A percentile compares a stretch with the other conserved stretches of the same genome.
Evolutionary conservation across 2,113 vertebrate genomes (phyloP).

Genomic region (Paratilapia polleni): DNA sequence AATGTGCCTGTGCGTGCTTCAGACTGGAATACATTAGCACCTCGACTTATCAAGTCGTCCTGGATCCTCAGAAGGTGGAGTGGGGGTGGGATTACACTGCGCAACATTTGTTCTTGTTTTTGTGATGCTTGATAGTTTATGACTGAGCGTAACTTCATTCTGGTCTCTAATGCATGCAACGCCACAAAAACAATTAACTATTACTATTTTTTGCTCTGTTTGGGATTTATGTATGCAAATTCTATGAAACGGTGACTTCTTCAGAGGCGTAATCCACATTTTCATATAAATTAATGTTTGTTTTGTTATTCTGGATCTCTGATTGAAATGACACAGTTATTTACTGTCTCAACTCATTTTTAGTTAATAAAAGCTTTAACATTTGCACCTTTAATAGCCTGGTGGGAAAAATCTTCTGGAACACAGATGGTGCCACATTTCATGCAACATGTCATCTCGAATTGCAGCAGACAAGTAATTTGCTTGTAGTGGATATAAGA

Average conservation of each 20-base stretch:
- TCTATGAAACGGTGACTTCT: neutral
- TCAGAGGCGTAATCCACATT: neutral
- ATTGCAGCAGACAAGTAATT: conserved; percentile 25
- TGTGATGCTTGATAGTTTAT: conserved; percentile 8
- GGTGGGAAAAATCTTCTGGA: neutral
- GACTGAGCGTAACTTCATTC: neutral
- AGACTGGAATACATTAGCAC: conserved; percentile 69
- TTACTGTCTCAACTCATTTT: neutral
- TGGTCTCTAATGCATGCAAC: neutral
- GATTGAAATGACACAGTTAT: neutral
- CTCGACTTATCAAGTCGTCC: conserved; percentile 53
- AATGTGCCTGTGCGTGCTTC: conserved; percentile 48
- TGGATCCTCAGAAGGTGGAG: conserved; percentile 33
- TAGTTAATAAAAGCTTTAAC: neutral
- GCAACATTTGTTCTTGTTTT: conserved; percentile 41
- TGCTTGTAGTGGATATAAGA: conserved; percentile 15
- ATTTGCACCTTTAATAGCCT: neutral
- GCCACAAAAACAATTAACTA: neutral
- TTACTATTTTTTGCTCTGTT: neutral
- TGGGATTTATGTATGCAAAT: neutral
- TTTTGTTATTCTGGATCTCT: neutral
- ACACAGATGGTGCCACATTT: conserved; percentile 4
- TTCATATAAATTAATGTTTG: neutral
- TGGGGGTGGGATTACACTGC: conserved; percentile 34
- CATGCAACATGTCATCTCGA: neutral